Base-by-base conservation (phyloP, 92 coral and sea anemone genomes). In the Epizoanthus illoricatus region DNA sequence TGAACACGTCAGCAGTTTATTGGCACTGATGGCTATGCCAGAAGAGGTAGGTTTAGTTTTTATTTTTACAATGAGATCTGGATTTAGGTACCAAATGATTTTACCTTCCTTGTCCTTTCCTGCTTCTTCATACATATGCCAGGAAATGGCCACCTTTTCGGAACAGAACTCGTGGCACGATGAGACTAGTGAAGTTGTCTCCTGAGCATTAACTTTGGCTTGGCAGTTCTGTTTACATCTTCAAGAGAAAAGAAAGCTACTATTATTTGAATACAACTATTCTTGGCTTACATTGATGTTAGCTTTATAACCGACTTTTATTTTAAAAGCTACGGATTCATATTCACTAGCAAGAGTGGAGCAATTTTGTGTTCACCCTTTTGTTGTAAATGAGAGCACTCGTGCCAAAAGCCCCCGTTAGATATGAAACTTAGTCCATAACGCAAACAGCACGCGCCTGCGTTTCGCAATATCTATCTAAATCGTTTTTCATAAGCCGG, bases 81-180 rank as follows among this genome's bases (percentile, higher is more conserved):
- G 82, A 41, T 78, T 71, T 23, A 61, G 61, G n/a, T 40, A 78
- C 82, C 82, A 78, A 15, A 78, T 43, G 1, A 20, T 62, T 43
- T 78, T 28, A 24, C 47, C 68, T 19, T 62, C 66, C 9, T 63
- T 78, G 20, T 78, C 28, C 42, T 49, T 61, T 76, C 81, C 28
- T 10, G 43, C 24, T 66, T 78, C 82, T 78, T 78, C 71, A 42
- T 61, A 78, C 82, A 78, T 78, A 55, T 78, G 59, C 82, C 82
- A 78, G 40, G 71, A 61, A 62, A 78, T 78, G 39, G 71, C 39
- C 18, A 61, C 60, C 5, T 78, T 78, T 16, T 62, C 71, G 3
- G 82, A 78, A 52, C 82, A 78, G 71, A 78, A 78, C 11, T 78
- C 60, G 52, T 2, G 4, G 43, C 82, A 78, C 18, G 82, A 42